phyloP scores from a whole-genome alignment of 1,140 invertebrate genomes.

The Hylaeus volcanicus region DNA sequence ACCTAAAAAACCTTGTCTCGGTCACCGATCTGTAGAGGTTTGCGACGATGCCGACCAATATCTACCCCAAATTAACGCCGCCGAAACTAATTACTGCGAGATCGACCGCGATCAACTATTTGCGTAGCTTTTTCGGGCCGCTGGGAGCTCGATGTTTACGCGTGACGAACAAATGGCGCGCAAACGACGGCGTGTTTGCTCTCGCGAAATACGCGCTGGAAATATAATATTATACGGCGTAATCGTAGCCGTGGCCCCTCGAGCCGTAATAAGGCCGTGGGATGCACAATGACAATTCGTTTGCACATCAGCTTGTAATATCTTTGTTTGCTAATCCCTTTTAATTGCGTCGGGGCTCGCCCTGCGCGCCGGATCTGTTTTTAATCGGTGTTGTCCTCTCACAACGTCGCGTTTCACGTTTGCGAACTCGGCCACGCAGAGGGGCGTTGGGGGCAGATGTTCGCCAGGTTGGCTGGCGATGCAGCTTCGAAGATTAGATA shows the following conservation, averaged over 20 bases:
- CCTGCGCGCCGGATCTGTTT: neutral
- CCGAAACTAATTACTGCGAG: too few species aligned
- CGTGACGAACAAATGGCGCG: conserved; percentile 9
- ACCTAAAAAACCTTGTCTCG: too few species aligned
- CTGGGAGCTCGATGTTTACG: neutral
- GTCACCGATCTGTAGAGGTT: too few species aligned
- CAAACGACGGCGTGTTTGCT: conserved; percentile 16
- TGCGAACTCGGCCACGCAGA: neutral
- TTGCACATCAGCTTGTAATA: conserved; percentile 1
- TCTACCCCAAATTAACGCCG: too few species aligned
- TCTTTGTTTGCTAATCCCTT: conserved; percentile 16
- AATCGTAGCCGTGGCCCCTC: neutral
- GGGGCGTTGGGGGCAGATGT: neutral
- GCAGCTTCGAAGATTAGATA: neutral
- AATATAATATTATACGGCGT: conserved; percentile 5
- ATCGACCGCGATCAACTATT: too few species aligned
- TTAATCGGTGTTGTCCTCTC: neutral
- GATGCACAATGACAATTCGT: conserved; percentile 18
- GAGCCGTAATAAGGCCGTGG: neutral
- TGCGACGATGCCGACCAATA: too few species aligned
- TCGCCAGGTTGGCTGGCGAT: neutral
- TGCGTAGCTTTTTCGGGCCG: too few species aligned
- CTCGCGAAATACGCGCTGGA: neutral
- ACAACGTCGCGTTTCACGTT: neutral
- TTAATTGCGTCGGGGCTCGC: conserved; percentile 20